A percentile compares a stretch with the other conserved stretches of the same genome.
phyloP scores from a whole-genome alignment of 2,888 invertebrate genomes.

The Tinea semifulvella region DNA sequence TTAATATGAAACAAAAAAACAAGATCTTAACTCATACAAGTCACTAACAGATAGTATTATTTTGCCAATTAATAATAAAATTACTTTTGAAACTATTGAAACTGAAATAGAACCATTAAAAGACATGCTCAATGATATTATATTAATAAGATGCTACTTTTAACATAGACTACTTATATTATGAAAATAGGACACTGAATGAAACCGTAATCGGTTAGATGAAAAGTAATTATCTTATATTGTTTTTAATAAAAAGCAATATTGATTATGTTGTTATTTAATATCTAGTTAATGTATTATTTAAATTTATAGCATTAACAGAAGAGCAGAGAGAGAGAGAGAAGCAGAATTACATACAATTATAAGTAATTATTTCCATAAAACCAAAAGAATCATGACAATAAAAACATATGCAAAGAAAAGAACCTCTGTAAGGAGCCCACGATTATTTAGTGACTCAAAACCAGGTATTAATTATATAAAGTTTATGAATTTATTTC shows the following conservation, averaged over 20 bases:
- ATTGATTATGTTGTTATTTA: too few relatives aligned
- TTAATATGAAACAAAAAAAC: too few relatives aligned
- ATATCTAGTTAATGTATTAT: too few relatives aligned
- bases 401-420: not conserved
- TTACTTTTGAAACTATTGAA: constrained; percentile 44
- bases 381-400: not conserved
- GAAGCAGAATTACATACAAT: not conserved
- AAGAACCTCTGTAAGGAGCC: not conserved
- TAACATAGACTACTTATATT: constrained; percentile 24
- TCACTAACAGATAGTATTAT: too few relatives aligned
- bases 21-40: too few relatives aligned
- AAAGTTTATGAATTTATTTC: not conserved
- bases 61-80: constrained; percentile 47
- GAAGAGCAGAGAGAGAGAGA: too few relatives aligned
- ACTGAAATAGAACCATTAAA: constrained; percentile 44
- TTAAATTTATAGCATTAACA: too few relatives aligned
- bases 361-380: not conserved
- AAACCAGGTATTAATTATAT: constrained; percentile 7
- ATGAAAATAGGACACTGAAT: too few relatives aligned
- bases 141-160: constrained; percentile 32
- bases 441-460: not conserved
- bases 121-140: constrained; percentile 36
- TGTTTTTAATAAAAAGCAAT: too few relatives aligned
- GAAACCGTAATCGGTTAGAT: too few relatives aligned
- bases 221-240: too few relatives aligned